Conservation (phyloP, 2,797 vertebrate species). For the Rhinichthys osculus region DNA sequence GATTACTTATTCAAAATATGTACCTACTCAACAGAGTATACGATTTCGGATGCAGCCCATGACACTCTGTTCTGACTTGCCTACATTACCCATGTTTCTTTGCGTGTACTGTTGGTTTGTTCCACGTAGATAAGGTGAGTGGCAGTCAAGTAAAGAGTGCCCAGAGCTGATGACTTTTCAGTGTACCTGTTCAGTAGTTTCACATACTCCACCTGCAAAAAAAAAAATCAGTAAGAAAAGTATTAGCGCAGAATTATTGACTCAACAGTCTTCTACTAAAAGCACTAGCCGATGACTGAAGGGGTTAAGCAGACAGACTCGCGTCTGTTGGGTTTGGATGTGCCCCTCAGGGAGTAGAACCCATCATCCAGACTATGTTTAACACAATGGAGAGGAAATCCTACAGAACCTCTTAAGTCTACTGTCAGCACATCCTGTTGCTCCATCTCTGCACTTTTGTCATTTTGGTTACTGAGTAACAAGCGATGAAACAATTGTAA, state of each 20-base stretch:
- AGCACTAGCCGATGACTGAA: neutral
- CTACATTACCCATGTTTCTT: conserved; percentile 82
- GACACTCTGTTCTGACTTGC: neutral
- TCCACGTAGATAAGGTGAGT: conserved; percentile 86
- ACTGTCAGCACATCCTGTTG: conserved; percentile 42
- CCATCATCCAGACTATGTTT: neutral
- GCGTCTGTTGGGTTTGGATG: neutral
- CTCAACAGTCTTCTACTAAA: neutral
- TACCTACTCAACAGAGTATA: neutral
- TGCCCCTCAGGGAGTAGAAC: neutral
- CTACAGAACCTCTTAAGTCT: conserved; percentile 12
- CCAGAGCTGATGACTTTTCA: conserved; percentile 73
- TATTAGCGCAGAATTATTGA: neutral
- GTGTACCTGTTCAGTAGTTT: conserved; percentile 79
- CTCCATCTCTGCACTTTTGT: conserved; percentile 1
- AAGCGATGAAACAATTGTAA: conserved; percentile 7
- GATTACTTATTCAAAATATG: neutral
- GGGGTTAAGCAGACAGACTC: neutral
- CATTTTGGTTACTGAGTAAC: conserved; percentile 41
- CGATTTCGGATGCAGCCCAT: neutral
- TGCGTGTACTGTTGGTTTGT: conserved; percentile 71
- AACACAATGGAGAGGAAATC: conserved; percentile 43
- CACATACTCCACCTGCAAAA: conserved; percentile 80
- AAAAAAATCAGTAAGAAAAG: neutral
- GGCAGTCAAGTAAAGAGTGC: conserved; percentile 82